phyloP scores from a whole-genome alignment of 1,140 invertebrate genomes.

The Bombus turneri region DNA sequence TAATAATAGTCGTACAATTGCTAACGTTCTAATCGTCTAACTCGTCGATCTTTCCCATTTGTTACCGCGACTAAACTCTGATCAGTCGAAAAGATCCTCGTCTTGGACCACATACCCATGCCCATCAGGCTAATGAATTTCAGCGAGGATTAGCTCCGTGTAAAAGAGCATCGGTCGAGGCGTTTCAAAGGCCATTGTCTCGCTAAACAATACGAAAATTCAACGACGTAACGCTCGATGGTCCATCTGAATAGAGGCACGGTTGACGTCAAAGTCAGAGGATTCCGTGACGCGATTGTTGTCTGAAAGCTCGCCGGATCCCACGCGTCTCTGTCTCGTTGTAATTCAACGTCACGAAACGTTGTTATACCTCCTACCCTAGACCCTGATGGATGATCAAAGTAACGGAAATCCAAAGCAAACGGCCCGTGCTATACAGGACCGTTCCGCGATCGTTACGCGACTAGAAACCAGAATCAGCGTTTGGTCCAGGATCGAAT shows the following conservation, averaged over 20 bases:
- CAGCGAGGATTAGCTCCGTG: not conserved
- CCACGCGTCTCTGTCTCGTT: not conserved
- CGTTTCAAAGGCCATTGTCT: constrained; percentile 17
- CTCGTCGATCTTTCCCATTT: not conserved
- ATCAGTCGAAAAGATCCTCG: not conserved
- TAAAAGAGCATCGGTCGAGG: not conserved
- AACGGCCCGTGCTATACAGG: not conserved
- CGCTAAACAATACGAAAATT: constrained; percentile 5
- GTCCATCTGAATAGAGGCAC: not conserved
- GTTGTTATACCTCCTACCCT: not conserved
- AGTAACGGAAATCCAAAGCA: too few relatives aligned
- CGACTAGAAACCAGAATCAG: not conserved
- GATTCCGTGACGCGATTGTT: constrained; percentile 6
- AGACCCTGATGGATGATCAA: not conserved
- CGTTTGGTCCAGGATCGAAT: not conserved
- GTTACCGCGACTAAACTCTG: not conserved
- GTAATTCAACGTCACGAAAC: not conserved
- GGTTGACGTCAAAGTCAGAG: constrained; percentile 7
- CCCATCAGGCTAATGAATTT: not conserved
- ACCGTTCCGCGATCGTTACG: not conserved
- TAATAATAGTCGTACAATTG: too few relatives aligned
- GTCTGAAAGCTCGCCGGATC: not conserved
- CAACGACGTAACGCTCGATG: not conserved
- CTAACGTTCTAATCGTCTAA: too few relatives aligned
- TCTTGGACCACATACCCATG: too few relatives aligned